Evolutionary conservation across 2,888 invertebrate species (phyloP).

Genomic region (Drosophila phalerata): DNA sequence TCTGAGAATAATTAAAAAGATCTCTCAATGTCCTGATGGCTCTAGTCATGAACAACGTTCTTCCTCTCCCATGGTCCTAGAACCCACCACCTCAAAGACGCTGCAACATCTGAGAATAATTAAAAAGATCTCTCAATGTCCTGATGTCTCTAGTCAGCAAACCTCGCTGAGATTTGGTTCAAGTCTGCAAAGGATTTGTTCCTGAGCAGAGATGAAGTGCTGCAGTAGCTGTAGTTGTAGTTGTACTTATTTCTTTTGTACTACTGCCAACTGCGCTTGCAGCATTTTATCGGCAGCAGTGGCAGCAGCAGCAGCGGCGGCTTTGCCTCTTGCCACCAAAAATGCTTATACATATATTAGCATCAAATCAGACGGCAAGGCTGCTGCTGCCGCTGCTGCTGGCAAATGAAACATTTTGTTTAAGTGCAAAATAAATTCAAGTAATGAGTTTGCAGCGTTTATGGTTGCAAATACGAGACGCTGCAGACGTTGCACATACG

Average conservation of each 20-base stretch:
- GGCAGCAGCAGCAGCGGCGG: slow-evolving; percentile 3
- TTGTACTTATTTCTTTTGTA: not conserved
- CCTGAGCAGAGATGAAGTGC: slow-evolving; percentile 4
- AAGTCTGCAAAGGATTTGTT: not conserved
- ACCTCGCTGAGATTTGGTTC: not conserved
- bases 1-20: slow-evolving; percentile 29
- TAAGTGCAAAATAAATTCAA: slow-evolving; percentile 81
- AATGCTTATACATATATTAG: slow-evolving; percentile 16
- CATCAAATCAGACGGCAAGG: slow-evolving; percentile 51
- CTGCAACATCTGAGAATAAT: slow-evolving; percentile 32
- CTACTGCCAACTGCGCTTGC: slow-evolving; percentile 12
- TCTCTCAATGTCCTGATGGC: not conserved
- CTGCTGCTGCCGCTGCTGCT: slow-evolving; percentile 14
- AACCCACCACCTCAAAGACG: not conserved
- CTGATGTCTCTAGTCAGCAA: not conserved
- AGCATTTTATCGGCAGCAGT: slow-evolving; percentile 19
- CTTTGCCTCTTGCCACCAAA: not conserved
- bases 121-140: not conserved
- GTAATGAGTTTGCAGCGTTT: slow-evolving; percentile 78
- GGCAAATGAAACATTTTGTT: slow-evolving; percentile 81
- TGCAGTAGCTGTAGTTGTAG: slow-evolving; percentile 14
- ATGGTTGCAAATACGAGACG: slow-evolving; percentile 33
- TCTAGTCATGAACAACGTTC: slow-evolving; percentile 22
- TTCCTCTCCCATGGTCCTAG: slow-evolving; percentile 28
- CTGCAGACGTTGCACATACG: slow-evolving; percentile 51